phyloP scores from a whole-genome alignment of 1,140 invertebrate species.

The Atta colombica region DNA sequence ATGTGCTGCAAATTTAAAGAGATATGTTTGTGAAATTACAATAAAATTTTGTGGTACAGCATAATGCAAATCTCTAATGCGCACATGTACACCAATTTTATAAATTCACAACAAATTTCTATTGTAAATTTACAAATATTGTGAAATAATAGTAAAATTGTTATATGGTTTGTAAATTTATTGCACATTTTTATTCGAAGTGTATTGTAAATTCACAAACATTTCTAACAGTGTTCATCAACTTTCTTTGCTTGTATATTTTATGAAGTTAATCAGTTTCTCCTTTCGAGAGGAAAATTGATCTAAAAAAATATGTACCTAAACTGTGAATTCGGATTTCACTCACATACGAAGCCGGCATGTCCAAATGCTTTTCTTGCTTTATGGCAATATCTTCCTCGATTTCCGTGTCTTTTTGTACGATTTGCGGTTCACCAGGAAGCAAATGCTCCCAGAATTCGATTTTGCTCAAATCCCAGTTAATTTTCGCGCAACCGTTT shows the following conservation, averaged over 20 bases:
- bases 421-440: slow-evolving; percentile 88
- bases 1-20: too few species aligned
- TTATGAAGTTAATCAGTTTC: neutral
- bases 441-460: slow-evolving; percentile 91
- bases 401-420: slow-evolving; percentile 78
- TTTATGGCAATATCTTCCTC: slow-evolving; percentile 80
- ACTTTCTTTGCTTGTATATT: neutral
- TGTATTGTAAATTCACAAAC: too few species aligned
- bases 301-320: slow-evolving; percentile 84
- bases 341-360: slow-evolving; percentile 93
- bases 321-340: slow-evolving; percentile 89
- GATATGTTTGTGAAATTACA: too few species aligned
- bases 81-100: too few species aligned
- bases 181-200: too few species aligned
- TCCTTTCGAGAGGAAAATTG: neutral
- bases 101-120: too few species aligned
- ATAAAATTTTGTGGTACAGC: too few species aligned
- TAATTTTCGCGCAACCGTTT: slow-evolving; percentile 83
- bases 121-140: too few species aligned
- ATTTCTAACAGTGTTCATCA: neutral
- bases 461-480: slow-evolving; percentile 88
- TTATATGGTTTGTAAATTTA: too few species aligned
- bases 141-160: too few species aligned
- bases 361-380: slow-evolving; percentile 91
- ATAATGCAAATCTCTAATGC: too few species aligned